Percentiles rank a stretch among this genome's conserved stretches.
Evolutionary conservation across 2,797 vertebrate species (phyloP).

Genomic region (Megalops cyprinoides): DNA sequence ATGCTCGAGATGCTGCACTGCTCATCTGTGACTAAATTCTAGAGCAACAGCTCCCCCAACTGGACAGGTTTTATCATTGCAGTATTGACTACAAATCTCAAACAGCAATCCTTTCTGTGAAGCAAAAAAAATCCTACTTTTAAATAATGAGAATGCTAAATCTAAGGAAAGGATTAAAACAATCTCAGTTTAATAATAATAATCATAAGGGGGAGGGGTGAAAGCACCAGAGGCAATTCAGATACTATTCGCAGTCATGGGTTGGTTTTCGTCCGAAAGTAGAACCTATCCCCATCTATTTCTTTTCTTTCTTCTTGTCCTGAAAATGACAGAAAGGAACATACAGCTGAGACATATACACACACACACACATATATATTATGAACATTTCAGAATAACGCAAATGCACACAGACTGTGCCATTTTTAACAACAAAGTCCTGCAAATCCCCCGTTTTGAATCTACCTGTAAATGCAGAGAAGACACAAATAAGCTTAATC

Average conservation of each 20-base stretch:
- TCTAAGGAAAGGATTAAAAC: conserved; percentile 53
- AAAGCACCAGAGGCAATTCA: conserved; percentile 67
- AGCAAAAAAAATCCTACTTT: conserved; percentile 57
- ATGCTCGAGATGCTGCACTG: not conserved
- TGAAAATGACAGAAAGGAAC: conserved; percentile 59
- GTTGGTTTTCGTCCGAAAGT: conserved; percentile 60
- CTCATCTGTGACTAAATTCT: not conserved
- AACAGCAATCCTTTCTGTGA: conserved; percentile 41
- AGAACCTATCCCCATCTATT: conserved; percentile 65
- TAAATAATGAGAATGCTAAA: conserved; percentile 63
- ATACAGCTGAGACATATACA: too few species aligned
- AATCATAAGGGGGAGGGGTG: conserved; percentile 53
- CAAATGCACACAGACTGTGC: too few species aligned
- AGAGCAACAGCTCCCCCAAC: not conserved
- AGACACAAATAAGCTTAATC: not conserved
- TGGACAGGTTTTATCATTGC: conserved; percentile 22
- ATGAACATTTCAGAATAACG: not conserved
- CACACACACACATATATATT: too few species aligned
- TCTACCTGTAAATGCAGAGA: not conserved
- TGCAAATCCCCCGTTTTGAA: too few species aligned
- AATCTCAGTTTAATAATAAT: conserved; percentile 34
- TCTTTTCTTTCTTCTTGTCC: conserved; percentile 97
- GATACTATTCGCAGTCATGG: conserved; percentile 67
- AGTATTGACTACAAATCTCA: conserved; percentile 30
- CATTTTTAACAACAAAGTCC: too few species aligned